These are phyloP conservation scores for Loriculus beryllinus DNA, from an alignment of 2,797 vertebrate species.

Conservation along the genomic window DNA sequence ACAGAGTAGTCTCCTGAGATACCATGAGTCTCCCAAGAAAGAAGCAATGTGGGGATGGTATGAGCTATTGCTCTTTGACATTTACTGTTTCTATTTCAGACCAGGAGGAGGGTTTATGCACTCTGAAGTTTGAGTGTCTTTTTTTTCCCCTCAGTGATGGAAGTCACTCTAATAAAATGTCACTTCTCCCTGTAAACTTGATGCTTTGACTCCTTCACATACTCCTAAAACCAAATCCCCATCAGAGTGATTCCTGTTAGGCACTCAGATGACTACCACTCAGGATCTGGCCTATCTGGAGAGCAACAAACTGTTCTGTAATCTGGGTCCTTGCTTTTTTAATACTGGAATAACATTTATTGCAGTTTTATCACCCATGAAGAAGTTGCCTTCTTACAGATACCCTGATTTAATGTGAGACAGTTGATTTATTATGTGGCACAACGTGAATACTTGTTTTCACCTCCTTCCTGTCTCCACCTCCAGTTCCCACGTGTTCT, in stretches of 20 bases:
- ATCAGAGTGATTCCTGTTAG: neutral
- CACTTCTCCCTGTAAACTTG: neutral
- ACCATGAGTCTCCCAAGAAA: neutral
- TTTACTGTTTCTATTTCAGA: constrained; percentile 1
- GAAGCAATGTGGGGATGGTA: neutral
- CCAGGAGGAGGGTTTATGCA: neutral
- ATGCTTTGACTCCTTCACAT: neutral
- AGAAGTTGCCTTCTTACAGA: neutral
- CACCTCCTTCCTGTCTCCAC: neutral
- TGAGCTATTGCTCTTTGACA: neutral
- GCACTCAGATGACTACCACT: neutral
- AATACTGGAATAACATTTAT: neutral
- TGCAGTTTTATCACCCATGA: neutral
- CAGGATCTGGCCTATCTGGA: neutral
- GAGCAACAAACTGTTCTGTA: neutral
- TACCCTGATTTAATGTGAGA: neutral
- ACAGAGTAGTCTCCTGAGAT: neutral
- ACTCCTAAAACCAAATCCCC: neutral
- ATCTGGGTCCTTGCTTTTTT: neutral
- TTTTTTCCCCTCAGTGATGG: neutral
- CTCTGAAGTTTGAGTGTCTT: neutral
- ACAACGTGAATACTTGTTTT: constrained; percentile 24
- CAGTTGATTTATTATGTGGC: constrained; percentile 26
- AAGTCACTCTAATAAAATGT: neutral
- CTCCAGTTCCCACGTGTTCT: neutral